Percentiles rank a stretch among this genome's conserved stretches.
These are phyloP conservation scores for Gallinago media DNA, from an alignment of 2,113 vertebrate species.

Conservation along the genomic window DNA sequence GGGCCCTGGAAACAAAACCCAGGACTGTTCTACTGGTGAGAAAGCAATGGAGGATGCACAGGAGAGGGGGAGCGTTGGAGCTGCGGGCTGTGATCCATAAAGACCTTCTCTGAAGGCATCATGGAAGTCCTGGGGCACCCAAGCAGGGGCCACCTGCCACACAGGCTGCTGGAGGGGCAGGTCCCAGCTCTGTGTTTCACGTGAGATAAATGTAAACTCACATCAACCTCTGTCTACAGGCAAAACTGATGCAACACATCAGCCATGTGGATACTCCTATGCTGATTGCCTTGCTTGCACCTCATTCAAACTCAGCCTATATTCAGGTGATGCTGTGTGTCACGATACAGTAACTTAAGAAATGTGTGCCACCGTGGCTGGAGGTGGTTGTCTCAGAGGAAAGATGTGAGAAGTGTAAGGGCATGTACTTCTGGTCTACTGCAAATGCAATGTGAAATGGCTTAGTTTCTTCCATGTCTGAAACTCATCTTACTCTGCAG, in stretches of 20 bases:
- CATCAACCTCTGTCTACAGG: neutral
- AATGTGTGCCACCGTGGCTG: neutral
- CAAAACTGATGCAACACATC: neutral
- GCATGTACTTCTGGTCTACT: neutral
- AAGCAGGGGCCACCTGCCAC: neutral
- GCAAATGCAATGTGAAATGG: neutral
- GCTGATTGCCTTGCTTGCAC: neutral
- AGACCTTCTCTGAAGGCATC: neutral
- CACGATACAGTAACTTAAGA: neutral
- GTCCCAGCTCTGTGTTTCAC: neutral
- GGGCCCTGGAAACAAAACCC: neutral
- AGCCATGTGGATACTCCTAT: neutral
- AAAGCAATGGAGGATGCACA: neutral
- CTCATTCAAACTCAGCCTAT: neutral
- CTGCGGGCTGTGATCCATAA: neutral
- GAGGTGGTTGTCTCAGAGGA: neutral
- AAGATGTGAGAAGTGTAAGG: neutral
- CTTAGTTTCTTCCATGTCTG: neutral
- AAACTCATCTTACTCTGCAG: neutral
- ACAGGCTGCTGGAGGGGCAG: neutral
- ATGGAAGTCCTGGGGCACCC: fast-evolving
- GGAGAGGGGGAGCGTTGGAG: neutral
- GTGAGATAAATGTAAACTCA: neutral
- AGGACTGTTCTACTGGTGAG: neutral
- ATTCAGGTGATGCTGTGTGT: neutral